Evolutionary conservation across 2,888 invertebrate species (phyloP).

Genomic region (Dastarcus helophoroides): DNA sequence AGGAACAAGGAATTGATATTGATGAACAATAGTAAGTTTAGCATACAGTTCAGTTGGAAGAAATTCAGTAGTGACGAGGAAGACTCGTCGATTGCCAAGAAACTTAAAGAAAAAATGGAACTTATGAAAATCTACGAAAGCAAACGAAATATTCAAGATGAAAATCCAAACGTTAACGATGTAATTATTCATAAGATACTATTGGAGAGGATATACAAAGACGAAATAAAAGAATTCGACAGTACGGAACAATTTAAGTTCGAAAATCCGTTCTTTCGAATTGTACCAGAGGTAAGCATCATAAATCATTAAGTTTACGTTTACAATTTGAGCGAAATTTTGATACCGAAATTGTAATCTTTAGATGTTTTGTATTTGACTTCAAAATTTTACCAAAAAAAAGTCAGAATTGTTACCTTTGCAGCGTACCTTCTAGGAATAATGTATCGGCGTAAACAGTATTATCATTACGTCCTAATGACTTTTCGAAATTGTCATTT

Average conservation of each 20-base stretch:
- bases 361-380: too few relatives aligned
- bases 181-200: constrained; percentile 27
- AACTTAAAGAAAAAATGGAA: constrained; percentile 20
- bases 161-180: constrained; percentile 26
- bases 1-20: constrained; percentile 42
- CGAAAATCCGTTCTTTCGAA: constrained; percentile 33
- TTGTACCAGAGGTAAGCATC: constrained; percentile 42
- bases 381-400: too few relatives aligned
- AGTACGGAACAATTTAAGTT: constrained; percentile 29
- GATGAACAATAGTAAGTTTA: constrained; percentile 43
- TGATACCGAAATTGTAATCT: too few relatives aligned
- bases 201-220: constrained; percentile 35
- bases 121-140: constrained; percentile 26
- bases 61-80: constrained; percentile 37
- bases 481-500: too few relatives aligned
- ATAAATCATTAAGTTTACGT: constrained; percentile 2
- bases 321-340: not conserved
- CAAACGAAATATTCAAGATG: constrained; percentile 20
- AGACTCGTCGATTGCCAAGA: constrained; percentile 26
- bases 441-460: too few relatives aligned
- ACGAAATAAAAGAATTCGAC: constrained; percentile 31
- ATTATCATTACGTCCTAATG: too few relatives aligned
- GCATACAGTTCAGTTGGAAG: constrained; percentile 48
- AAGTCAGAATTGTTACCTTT: too few relatives aligned
- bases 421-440: too few relatives aligned